Conservation (phyloP, 2,797 vertebrate genomes). For the Carcharodon carcharias region DNA sequence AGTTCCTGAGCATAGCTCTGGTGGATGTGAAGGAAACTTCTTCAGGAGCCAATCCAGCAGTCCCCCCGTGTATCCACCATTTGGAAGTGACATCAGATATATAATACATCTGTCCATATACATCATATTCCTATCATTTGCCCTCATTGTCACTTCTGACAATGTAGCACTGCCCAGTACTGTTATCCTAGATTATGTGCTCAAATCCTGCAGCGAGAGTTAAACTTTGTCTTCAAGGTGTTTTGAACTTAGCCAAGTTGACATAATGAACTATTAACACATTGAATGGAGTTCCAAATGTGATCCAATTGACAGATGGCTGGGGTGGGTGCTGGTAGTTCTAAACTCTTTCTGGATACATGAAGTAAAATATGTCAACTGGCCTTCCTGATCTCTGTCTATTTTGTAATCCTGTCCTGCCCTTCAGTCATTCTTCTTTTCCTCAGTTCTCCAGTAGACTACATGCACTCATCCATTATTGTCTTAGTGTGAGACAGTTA, state of each 20-base stretch:
- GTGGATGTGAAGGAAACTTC: background rate
- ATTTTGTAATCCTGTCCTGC: background rate
- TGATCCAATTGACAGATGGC: background rate
- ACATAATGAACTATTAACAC: background rate
- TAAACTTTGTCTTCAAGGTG: background rate
- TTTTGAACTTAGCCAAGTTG: background rate
- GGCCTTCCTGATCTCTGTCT: background rate
- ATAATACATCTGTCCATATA: background rate
- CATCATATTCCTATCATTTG: background rate
- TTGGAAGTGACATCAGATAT: background rate
- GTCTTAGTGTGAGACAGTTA: background rate
- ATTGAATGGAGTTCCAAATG: background rate
- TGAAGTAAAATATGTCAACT: background rate
- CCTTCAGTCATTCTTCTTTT: background rate
- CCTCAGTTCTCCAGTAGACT: background rate
- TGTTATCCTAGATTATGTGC: background rate
- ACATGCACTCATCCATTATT: conserved; percentile 1
- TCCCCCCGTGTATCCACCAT: background rate
- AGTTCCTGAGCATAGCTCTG: background rate
- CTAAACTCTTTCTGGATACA: background rate
- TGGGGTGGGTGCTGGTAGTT: background rate
- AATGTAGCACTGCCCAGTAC: background rate
- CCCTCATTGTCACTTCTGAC: background rate
- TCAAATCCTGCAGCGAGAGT: background rate
- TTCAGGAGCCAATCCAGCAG: background rate